Evolutionary conservation across 1,140 invertebrate genomes (phyloP).

Genomic region (Adoxophyes honmai): DNA sequence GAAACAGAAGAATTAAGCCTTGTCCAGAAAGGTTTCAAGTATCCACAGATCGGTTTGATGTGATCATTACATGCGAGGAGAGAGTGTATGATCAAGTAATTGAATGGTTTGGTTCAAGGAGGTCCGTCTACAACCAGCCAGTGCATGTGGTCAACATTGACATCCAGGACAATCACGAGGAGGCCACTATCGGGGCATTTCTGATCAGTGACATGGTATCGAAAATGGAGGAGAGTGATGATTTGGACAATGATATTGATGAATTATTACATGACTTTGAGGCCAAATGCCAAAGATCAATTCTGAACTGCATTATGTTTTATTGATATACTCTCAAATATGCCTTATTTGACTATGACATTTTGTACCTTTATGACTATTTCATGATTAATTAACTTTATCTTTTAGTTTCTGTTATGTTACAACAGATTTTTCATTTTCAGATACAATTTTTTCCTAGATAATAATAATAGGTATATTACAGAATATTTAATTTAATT

Average conservation of each 20-base stretch:
- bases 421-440: too few species aligned
- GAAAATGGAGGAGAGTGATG: constrained; percentile 92
- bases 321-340: constrained; percentile 80
- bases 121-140: constrained; percentile 86
- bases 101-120: constrained; percentile 85
- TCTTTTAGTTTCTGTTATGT: not conserved
- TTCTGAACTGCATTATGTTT: constrained; percentile 96
- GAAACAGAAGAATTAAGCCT: constrained; percentile 96
- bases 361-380: not conserved
- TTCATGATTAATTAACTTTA: not conserved
- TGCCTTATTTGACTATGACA: constrained; percentile 8
- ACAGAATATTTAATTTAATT: too few species aligned
- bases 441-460: too few species aligned
- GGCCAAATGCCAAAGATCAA: constrained; percentile 89
- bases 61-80: constrained; percentile 98
- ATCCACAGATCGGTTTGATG: constrained; percentile 94
- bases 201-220: constrained; percentile 96
- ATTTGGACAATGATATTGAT: constrained; percentile 99
- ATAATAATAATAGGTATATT: too few species aligned
- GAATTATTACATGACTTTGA: constrained; percentile 98
- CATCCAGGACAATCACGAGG: constrained; percentile 99
- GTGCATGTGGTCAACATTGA: constrained; percentile 99
- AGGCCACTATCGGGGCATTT: constrained; percentile 99
- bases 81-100: constrained; percentile 98
- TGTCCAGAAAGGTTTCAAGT: constrained; percentile 97